phyloP scores from a whole-genome alignment of 1,140 invertebrate species.

The Magallana gigas region DNA sequence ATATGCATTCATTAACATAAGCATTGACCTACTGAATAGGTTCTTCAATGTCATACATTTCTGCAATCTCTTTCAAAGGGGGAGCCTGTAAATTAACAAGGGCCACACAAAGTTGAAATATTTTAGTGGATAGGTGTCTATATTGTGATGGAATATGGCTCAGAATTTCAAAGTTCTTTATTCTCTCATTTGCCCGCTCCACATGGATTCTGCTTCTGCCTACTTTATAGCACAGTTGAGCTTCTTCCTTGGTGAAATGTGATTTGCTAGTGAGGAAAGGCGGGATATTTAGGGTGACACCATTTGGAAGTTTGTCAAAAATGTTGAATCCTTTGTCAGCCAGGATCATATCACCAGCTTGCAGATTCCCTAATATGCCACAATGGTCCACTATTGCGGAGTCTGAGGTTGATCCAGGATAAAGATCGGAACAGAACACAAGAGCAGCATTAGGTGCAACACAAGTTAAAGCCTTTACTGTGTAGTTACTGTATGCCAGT shows the following conservation, averaged over 20 bases:
- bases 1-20: too few relatives aligned
- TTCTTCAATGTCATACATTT: conserved; percentile 43
- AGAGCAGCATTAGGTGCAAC: conserved; percentile 45
- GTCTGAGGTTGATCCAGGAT: conserved; percentile 15
- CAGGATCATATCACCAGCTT: not conserved
- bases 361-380: not conserved
- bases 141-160: conserved; percentile 41
- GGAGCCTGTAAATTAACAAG: conserved; percentile 34
- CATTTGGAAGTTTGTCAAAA: too few relatives aligned
- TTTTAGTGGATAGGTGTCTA: conserved; percentile 51
- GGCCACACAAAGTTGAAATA: conserved; percentile 49
- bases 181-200: not conserved
- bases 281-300: too few relatives aligned
- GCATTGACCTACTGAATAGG: too few relatives aligned
- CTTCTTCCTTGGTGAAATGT: too few relatives aligned
- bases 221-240: too few relatives aligned
- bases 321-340: not conserved
- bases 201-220: not conserved
- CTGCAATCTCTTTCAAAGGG: conserved; percentile 53
- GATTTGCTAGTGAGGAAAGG: too few relatives aligned
- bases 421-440: conserved; percentile 37
- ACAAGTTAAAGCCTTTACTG: conserved; percentile 50
- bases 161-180: conserved; percentile 42
- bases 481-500: conserved; percentile 42
- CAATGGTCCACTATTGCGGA: not conserved